These are phyloP conservation scores for Drosophila novamexicana DNA, from an alignment of 1,140 invertebrate genomes.

Conservation along the genomic window DNA sequence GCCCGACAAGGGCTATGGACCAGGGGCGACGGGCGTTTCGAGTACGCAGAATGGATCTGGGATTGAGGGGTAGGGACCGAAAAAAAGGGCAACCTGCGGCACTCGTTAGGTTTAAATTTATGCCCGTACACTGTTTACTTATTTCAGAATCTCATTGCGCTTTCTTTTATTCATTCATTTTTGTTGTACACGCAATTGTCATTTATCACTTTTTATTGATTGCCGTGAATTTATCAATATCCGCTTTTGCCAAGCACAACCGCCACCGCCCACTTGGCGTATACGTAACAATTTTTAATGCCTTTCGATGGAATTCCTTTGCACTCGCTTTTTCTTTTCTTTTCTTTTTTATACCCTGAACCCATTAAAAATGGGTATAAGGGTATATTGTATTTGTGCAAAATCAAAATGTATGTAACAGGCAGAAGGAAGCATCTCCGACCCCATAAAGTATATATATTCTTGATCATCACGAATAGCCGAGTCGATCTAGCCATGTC, in stretches of 20 bases:
- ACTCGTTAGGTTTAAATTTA: constrained; percentile 75
- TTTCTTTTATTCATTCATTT: constrained; percentile 24
- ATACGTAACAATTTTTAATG: constrained; percentile 79
- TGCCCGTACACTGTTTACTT: constrained; percentile 54
- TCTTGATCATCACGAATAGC: no score
- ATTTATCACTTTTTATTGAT: constrained; percentile 82
- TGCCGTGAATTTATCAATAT: constrained; percentile 82
- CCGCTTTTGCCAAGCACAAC: constrained; percentile 64
- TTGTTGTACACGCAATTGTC: constrained; percentile 72
- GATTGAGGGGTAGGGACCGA: not conserved
- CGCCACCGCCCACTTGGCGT: constrained; percentile 43
- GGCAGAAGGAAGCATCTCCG: no score
- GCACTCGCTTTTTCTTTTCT: not conserved
- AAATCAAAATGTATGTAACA: no score
- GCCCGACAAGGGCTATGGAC: no score
- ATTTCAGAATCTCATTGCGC: constrained; percentile 49
- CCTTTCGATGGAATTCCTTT: constrained; percentile 54
- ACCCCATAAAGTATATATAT: no score
- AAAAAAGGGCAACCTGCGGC: constrained; percentile 4
- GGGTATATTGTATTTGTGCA: no score
- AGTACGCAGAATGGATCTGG: no score
- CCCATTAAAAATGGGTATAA: no score
- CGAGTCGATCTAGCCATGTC: no score
- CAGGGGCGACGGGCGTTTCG: no score
- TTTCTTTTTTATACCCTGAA: not conserved